Base-by-base conservation (phyloP, 35 echinoderm and acorn worm genomes). In the Ophiothrix spiculata region DNA sequence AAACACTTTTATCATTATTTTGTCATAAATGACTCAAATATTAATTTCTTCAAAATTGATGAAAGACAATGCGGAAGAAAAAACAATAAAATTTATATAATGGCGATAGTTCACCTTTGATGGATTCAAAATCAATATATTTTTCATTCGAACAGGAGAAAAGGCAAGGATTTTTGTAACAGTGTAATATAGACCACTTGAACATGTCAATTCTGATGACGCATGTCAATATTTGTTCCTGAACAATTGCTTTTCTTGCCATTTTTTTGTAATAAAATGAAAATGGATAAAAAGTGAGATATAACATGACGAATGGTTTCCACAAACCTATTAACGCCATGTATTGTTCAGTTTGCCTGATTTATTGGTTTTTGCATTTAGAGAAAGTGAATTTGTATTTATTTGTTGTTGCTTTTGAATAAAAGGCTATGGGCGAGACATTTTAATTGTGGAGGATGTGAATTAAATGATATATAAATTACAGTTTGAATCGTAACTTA, bases 121-220 rank as follows among this genome's bases (percentile, higher is more conserved):
- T n/a, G 25, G 60, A 69, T 69, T 21, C 45, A 69, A 69, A 25
- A 69, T 69, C 60, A 69, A 69, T 69, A 69, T 28, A n/a, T 12
- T 69, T 69, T 15, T 6, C n/a, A 6, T 69, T 2, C 60, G 21
- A 54, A 54, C 45, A 54, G 45, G 8, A 69, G 60, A 69, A 15
- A 28, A 28, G 60, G 42, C 42, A 4, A 28, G 60, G 17, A 28
- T 25, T 69, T 69, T 69, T 10, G 29, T 69, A 28, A 28, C 25
- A 69, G 1, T n/a, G 60, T 69, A 69, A 69, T 69, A n/a, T 69
- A n/a, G 60, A 69, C 60, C 60, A 69, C 60, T 69, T n/a, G 16
- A 69, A 69, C 17, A 28, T 69, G 60, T 69, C 60, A 69, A 69
- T 69, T 69, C 29, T 69, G 17, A 69, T 69, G 60, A 69, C 60